Percentiles rank a stretch among this genome's conserved stretches.
These are phyloP conservation scores for Epinephelus moara DNA, from an alignment of 2,113 vertebrate species.

Conservation along the genomic window DNA sequence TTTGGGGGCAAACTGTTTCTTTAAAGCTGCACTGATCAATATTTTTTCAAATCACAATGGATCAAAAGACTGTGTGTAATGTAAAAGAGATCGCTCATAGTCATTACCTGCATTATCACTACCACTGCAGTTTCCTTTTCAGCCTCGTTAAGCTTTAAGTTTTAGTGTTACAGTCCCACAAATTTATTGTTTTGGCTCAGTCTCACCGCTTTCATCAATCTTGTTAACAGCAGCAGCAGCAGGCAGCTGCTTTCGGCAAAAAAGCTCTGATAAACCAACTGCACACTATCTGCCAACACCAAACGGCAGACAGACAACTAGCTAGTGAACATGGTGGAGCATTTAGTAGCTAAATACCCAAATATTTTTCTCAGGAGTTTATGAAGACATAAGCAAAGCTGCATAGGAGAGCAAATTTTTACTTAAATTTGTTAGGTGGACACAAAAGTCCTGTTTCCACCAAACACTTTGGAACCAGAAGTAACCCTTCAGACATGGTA, in stretches of 20 bases:
- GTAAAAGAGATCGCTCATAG: background rate
- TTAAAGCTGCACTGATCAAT: conserved; percentile 10
- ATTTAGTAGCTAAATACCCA: background rate
- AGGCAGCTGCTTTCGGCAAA: background rate
- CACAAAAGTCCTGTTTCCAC: background rate
- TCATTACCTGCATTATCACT: conserved; percentile 12
- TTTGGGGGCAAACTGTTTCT: too few species aligned
- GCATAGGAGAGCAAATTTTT: too few species aligned
- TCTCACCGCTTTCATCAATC: background rate
- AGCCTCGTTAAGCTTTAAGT: background rate
- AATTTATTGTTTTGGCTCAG: background rate
- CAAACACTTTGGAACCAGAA: too few species aligned
- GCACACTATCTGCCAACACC: background rate
- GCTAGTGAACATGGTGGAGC: background rate
- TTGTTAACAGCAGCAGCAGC: conserved; percentile 3
- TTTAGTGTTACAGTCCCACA: background rate
- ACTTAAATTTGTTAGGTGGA: background rate
- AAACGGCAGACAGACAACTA: conserved; percentile 3
- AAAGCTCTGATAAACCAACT: background rate
- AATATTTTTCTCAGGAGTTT: too few species aligned
- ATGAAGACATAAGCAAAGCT: too few species aligned
- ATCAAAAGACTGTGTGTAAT: conserved; percentile 1
- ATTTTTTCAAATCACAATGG: conserved; percentile 18
- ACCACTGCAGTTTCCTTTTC: conserved; percentile 3
- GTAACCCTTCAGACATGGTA: too few species aligned